phyloP scores from a whole-genome alignment of 2,113 vertebrate species.

The Rhea americana region DNA sequence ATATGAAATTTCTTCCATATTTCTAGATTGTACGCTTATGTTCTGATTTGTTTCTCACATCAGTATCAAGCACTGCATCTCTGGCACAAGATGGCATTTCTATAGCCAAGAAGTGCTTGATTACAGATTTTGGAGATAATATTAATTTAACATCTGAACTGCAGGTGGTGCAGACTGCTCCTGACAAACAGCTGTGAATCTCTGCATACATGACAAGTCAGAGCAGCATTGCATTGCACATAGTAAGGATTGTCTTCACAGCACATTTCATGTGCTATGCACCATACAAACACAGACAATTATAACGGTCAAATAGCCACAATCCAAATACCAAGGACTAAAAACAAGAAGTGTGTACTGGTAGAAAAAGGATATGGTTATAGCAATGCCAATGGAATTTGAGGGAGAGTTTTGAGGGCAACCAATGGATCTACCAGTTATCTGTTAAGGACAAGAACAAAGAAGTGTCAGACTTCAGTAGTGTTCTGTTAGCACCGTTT shows the following conservation, averaged over 20 bases:
- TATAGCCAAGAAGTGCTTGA: background rate
- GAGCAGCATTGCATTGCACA: background rate
- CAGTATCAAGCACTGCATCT: background rate
- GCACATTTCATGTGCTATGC: background rate
- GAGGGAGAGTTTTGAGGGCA: background rate
- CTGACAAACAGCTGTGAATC: background rate
- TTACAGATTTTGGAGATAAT: background rate
- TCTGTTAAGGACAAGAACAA: background rate
- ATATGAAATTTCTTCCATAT: background rate
- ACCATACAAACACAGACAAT: background rate
- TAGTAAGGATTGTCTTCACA: background rate
- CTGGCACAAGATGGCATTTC: background rate
- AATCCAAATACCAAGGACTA: fast-evolving
- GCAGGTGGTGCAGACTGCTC: background rate
- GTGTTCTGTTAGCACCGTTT: background rate
- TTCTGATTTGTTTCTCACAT: background rate
- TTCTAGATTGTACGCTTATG: background rate
- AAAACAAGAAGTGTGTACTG: background rate
- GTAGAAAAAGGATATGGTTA: background rate
- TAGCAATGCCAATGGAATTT: fast-evolving
- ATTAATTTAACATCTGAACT: background rate
- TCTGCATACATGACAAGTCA: background rate
- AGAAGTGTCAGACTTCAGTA: background rate
- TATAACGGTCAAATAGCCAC: background rate
- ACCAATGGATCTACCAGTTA: background rate